A percentile compares a stretch with the other conserved stretches of the same genome.
phyloP scores from a whole-genome alignment of 2,888 invertebrate species.

The Phaonia tiefii region DNA sequence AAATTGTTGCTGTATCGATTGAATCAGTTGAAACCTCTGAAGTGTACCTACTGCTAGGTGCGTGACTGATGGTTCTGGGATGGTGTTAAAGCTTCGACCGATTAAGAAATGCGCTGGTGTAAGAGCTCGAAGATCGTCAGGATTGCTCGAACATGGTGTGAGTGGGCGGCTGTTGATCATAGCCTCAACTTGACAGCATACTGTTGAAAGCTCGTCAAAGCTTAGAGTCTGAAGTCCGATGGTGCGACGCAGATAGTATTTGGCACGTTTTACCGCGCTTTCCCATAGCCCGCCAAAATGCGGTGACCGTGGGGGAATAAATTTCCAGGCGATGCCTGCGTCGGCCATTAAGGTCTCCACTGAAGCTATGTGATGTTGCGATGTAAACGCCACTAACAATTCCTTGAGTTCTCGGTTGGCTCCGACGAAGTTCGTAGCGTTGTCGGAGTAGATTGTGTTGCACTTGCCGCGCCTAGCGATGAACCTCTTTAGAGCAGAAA shows the following conservation, averaged over 20 bases:
- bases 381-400: slow-evolving; percentile 12
- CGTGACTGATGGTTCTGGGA: slow-evolving; percentile 35
- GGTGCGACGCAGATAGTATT: slow-evolving; percentile 8
- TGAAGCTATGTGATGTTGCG: slow-evolving; percentile 18
- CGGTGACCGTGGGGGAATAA: slow-evolving; percentile 49
- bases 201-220: slow-evolving; percentile 48
- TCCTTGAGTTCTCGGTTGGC: slow-evolving; percentile 47
- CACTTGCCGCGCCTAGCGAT: slow-evolving; percentile 22
- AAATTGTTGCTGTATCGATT: slow-evolving; percentile 51
- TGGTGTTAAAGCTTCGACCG: slow-evolving; percentile 40
- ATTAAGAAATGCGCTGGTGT: slow-evolving; percentile 67
- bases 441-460: slow-evolving; percentile 41
- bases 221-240: slow-evolving; percentile 34
- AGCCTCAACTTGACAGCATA: slow-evolving; percentile 54
- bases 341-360: slow-evolving; percentile 2
- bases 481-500: slow-evolving; percentile 3
- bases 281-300: slow-evolving; percentile 58
- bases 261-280: slow-evolving; percentile 44
- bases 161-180: slow-evolving; percentile 51
- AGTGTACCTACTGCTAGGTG: slow-evolving; percentile 37
- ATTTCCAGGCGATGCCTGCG: slow-evolving; percentile 47
- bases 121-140: slow-evolving; percentile 46
- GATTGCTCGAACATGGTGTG: slow-evolving; percentile 30
- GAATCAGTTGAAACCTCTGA: slow-evolving; percentile 32
- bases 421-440: slow-evolving; percentile 58